These are phyloP conservation scores for Polydrusus tereticollis DNA, from an alignment of 2,888 invertebrate genomes.

Conservation along the genomic window DNA sequence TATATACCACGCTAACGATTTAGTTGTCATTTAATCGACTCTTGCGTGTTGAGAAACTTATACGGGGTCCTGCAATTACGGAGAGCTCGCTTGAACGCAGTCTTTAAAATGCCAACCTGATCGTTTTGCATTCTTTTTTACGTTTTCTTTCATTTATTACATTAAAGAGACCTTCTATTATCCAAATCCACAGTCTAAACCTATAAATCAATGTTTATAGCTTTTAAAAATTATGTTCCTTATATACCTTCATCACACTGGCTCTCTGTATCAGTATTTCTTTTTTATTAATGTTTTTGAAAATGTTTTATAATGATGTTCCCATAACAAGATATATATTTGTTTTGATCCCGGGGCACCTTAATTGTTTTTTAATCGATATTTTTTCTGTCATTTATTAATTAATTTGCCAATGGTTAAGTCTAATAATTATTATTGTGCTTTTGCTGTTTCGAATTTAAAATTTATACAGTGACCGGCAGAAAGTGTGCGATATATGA, in stretches of 20 bases:
- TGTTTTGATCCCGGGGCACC: constrained; percentile 10
- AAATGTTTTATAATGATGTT: constrained; percentile 20
- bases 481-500: no score
- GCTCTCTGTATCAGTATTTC: constrained; percentile 3
- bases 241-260: constrained; percentile 9
- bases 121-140: constrained; percentile 41
- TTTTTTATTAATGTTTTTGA: constrained; percentile 24
- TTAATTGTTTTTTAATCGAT: constrained; percentile 10
- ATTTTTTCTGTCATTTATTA: constrained; percentile 15
- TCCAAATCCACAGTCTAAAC: constrained; percentile 34
- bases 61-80: constrained; percentile 51
- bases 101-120: constrained; percentile 48
- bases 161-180: constrained; percentile 45
- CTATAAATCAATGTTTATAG: constrained; percentile 38
- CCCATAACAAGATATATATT: constrained; percentile 12
- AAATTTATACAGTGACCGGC: no score
- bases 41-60: constrained; percentile 56
- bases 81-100: constrained; percentile 47
- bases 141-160: constrained; percentile 41
- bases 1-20: constrained; percentile 59
- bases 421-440: no score
- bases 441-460: neutral
- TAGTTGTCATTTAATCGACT: constrained; percentile 62
- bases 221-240: constrained; percentile 32
- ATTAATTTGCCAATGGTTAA: neutral